A percentile compares a stretch with the other conserved stretches of the same genome.
Conservation (phyloP, 2,888 invertebrate species). For the Thereva nobilitata region DNA sequence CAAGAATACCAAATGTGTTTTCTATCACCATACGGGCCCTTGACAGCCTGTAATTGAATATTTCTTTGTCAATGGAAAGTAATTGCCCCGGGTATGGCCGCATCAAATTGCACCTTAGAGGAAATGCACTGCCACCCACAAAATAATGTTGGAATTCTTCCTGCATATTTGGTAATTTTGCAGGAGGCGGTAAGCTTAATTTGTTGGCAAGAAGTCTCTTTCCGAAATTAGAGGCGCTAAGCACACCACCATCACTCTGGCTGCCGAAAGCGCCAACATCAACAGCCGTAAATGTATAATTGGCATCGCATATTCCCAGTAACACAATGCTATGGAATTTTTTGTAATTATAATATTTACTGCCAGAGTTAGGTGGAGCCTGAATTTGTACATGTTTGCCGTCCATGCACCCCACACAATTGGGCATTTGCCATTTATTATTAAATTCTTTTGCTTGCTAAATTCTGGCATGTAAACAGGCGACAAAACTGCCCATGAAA, state of each 20-base stretch:
- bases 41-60: slow-evolving; percentile 39
- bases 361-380: not conserved
- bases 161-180: slow-evolving; percentile 14
- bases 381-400: not conserved
- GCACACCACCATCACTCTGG: slow-evolving; percentile 9
- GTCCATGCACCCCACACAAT: slow-evolving; percentile 43
- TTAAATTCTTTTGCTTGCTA: slow-evolving; percentile 39
- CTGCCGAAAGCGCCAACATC: slow-evolving; percentile 10
- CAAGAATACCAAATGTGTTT: slow-evolving; percentile 42
- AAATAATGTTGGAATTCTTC: slow-evolving; percentile 36
- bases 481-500: slow-evolving; percentile 9
- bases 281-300: slow-evolving; percentile 5
- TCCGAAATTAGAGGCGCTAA: slow-evolving; percentile 5
- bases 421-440: slow-evolving; percentile 44
- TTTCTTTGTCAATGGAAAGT: slow-evolving; percentile 20
- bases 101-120: slow-evolving; percentile 38
- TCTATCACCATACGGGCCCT: slow-evolving; percentile 35
- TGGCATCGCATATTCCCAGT: slow-evolving; percentile 13
- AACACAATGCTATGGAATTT: slow-evolving; percentile 7
- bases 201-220: slow-evolving; percentile 13
- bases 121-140: slow-evolving; percentile 37
- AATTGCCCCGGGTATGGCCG: slow-evolving; percentile 30
- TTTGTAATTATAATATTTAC: slow-evolving; percentile 22
- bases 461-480: slow-evolving; percentile 5
- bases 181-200: slow-evolving; percentile 11